phyloP scores from a whole-genome alignment of 2,888 invertebrate species.

The Apamea sordens region DNA sequence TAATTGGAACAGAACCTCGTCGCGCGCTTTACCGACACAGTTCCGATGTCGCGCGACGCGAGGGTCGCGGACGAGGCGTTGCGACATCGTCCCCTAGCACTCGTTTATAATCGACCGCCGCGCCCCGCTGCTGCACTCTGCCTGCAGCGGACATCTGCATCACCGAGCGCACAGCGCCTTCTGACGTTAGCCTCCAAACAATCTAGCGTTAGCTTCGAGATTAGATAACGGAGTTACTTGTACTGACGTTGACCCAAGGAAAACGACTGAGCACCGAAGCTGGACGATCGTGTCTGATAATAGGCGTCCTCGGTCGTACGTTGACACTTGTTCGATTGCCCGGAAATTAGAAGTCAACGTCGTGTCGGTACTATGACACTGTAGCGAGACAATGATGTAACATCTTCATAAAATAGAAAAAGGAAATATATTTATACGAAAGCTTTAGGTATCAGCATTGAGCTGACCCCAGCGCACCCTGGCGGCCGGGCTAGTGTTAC shows the following conservation, averaged over 20 bases:
- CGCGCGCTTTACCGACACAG: constrained; percentile 11
- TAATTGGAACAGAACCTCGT: constrained; percentile 51
- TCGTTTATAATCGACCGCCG: constrained; percentile 18
- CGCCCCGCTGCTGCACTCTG: constrained; percentile 21
- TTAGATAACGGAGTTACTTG: background rate
- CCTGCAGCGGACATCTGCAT: background rate
- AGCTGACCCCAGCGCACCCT: background rate
- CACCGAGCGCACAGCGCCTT: background rate
- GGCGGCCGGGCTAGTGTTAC: too few species aligned
- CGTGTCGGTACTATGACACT: background rate
- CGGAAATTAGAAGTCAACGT: background rate
- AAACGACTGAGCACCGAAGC: background rate
- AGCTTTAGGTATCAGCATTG: background rate
- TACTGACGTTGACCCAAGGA: background rate
- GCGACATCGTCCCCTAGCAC: constrained; percentile 30
- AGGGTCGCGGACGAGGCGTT: constrained; percentile 23
- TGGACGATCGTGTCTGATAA: background rate
- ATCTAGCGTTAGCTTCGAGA: too few species aligned
- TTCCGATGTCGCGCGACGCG: constrained; percentile 10
- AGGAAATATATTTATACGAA: background rate
- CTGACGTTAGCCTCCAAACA: too few species aligned
- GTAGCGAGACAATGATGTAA: background rate
- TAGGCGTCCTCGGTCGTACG: background rate
- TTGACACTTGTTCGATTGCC: background rate
- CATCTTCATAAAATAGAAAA: background rate